A percentile compares a stretch with the other conserved stretches of the same genome.
phyloP scores from a whole-genome alignment of 2,888 invertebrate genomes.

The Exocentrus adspersus region DNA sequence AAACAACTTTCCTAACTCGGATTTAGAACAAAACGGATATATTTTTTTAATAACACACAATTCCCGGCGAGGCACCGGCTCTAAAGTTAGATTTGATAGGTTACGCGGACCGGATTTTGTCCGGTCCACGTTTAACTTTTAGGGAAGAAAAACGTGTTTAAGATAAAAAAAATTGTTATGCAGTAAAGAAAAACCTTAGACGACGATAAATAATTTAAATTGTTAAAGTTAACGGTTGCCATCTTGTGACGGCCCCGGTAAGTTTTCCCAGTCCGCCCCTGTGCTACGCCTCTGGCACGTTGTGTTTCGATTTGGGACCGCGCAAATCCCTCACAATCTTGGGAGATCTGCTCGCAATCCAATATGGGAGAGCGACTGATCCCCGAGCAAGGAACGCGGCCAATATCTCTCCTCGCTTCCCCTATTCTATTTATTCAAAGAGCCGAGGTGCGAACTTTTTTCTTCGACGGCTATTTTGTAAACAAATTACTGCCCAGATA shows the following conservation, averaged over 20 bases:
- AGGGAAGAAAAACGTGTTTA: too few species aligned
- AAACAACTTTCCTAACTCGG: slow-evolving; percentile 43
- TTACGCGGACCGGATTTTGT: too few species aligned
- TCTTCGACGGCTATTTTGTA: slow-evolving; percentile 62
- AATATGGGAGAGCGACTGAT: slow-evolving; percentile 62
- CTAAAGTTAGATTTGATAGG: not conserved
- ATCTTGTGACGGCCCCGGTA: too few species aligned
- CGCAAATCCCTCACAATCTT: slow-evolving; percentile 65
- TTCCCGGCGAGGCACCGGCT: not conserved
- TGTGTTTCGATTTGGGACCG: slow-evolving; percentile 64
- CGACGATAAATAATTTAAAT: too few species aligned
- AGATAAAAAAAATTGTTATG: too few species aligned
- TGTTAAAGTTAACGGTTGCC: too few species aligned
- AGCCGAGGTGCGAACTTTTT: slow-evolving; percentile 61
- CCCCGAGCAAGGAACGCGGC: slow-evolving; percentile 48
- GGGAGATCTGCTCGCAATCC: slow-evolving; percentile 62
- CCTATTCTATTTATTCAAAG: slow-evolving; percentile 62
- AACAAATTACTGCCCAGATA: slow-evolving; percentile 64
- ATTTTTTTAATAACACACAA: slow-evolving; percentile 13
- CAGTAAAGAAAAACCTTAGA: too few species aligned
- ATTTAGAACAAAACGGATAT: slow-evolving; percentile 33
- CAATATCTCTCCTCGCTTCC: slow-evolving; percentile 55
- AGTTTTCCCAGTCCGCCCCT: too few species aligned
- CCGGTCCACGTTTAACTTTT: too few species aligned
- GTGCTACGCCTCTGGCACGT: slow-evolving; percentile 50